Evolutionary conservation across 2,888 invertebrate species (phyloP), one percentile per base, ranked within the genome.

Genomic region (Nycteola revayana): DNA sequence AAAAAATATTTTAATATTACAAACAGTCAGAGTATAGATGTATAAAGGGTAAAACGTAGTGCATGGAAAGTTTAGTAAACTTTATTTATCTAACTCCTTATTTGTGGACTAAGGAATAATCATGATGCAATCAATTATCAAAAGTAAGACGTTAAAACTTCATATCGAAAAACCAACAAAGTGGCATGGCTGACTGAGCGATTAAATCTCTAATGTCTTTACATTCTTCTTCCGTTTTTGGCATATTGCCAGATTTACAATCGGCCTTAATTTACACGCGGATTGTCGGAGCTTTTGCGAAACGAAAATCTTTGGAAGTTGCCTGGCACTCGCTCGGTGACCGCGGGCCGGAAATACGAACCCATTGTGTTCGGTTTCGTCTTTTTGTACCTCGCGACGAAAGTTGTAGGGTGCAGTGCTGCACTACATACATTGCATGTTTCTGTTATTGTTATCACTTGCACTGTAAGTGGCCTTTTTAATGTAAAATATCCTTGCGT

Each of bases 311-410:
- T 63, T 68, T 69, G 60, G 60, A 61, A 67, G 66, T 60, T 49
- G 51, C 44, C 64, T 53, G 56, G 64, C 53, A 56, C 57, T 59
- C 59, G 62, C 47, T 58, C 58, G 51, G 56, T 66, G 66, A 63
- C 62, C 64, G 64, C 57, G 29, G 66, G 55, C 75, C 76, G 79
- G 83, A 83, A 80, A 80, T 70, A 66, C 73, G 73, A 70, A 71
- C 66, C 71, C 75, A 82, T 83, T 84, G 82, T 83, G 53, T 62
- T 53, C 55, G 64, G 56, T 55, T 60, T 70, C 60, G 49, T 63
- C 66, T 74, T 81, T 80, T 79, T 79, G 63, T 66, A 50, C 52
- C 44, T 56, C 46, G 57, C 48, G 41, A 59, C 42, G 52, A 56
- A 53, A 50, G 49, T 58, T 60, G 55, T 52, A 56, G 60, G 58